phyloP scores from a whole-genome alignment of 2,113 vertebrate species.

The Clarias macrocephalus region DNA sequence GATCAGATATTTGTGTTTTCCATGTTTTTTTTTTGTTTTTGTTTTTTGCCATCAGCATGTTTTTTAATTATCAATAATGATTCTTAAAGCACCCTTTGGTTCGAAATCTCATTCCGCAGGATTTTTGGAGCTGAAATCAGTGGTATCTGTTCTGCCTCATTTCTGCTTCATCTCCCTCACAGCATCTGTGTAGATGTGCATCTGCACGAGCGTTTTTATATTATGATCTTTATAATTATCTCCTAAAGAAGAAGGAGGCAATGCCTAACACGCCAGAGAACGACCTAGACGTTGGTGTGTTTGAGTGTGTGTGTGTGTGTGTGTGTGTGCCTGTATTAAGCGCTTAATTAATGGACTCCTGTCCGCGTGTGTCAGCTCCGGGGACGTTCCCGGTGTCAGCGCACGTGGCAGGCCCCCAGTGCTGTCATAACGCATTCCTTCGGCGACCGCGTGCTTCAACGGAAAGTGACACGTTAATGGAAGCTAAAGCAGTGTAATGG shows the following conservation, averaged over 20 bases:
- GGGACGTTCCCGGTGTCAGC: conserved; percentile 68
- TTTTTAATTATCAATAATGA: conserved; percentile 21
- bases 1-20: too few relatives aligned
- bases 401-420: conserved; percentile 65
- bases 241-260: conserved; percentile 4
- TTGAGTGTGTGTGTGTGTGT: conserved; percentile 36
- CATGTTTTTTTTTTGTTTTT: neutral
- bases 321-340: conserved; percentile 49
- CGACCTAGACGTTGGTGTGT: conserved; percentile 11
- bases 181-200: conserved; percentile 16
- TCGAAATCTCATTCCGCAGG: neutral
- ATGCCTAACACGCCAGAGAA: conserved; percentile 9
- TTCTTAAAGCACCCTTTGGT: conserved; percentile 17
- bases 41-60: conserved; percentile 4
- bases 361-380: conserved; percentile 61
- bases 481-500: conserved; percentile 74
- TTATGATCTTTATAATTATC: conserved; percentile 3
- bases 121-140: conserved; percentile 5
- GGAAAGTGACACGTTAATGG: conserved; percentile 78
- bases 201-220: conserved; percentile 12
- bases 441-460: conserved; percentile 60
- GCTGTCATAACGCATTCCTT: conserved; percentile 74
- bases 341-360: conserved; percentile 66
- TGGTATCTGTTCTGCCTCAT: conserved; percentile 39
- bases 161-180: conserved; percentile 28